Base-by-base conservation (phyloP, 2,888 invertebrate genomes). In the Diabrotica balteata region DNA sequence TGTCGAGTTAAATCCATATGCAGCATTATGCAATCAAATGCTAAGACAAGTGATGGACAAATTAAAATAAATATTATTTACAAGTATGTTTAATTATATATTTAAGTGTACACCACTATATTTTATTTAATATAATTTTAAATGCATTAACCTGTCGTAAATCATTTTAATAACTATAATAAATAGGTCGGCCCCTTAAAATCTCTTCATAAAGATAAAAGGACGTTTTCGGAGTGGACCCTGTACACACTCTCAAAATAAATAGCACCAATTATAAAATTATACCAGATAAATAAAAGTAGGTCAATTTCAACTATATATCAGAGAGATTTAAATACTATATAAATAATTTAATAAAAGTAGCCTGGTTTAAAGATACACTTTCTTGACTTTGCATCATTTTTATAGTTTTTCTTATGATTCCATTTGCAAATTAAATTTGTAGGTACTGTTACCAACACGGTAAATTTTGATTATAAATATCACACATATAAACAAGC, bases 1-100 rank as follows among this genome's bases (percentile, higher is more conserved):
- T 61, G 91, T 95, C 5, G 91, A 94, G 80, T 82, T 96, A 80
- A 97, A 98, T 85, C 97, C 97, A 0, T 97, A 96, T 81, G 97
- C 97, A 5, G 97, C 96, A 0, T 88, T 97, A 62, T 98, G 97
- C 84, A 98, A 97, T 84, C 93, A 95, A 84, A 97, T 97, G 96
- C 85, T 97, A 66, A 87, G 88, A 62, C 91, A 95, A 84, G 93
- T 94, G 53, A 90, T 94, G 85, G 85, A 87, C 54, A 77, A 77
- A 67, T 73, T 81, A 58, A 78, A 80, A 68, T 70, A 49, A 67
- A 45, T 66, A 63, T 22, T 52, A 45, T 52, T 4, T 32, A 10
- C 46, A 59, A 74, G 73, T 75, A 74, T 76, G 70, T 75, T 75
- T 73, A 53, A 53, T 74, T 71, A 55, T 66, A 65, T 60, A 62